Base-by-base conservation (phyloP, 1,140 invertebrate species). In the Drosophila willistoni region DNA sequence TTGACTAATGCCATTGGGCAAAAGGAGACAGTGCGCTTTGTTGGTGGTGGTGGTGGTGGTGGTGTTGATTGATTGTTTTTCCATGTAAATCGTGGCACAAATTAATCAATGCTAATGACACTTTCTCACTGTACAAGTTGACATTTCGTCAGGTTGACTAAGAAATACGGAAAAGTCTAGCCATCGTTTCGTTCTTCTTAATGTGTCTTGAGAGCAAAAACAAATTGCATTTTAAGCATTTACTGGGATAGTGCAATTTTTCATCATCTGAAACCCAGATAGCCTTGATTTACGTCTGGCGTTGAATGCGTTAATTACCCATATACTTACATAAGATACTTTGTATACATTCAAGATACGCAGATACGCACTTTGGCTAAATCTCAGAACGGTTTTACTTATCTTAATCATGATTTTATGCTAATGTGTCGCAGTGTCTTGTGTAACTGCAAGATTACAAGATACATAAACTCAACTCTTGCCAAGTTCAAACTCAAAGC, bases 81-180 rank as follows among this genome's bases (percentile, higher is more conserved):
- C 77, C 86, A 91, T 91, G 90, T 91, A 91, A 91, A 91, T 91
- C 73, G 80, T 64, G 72, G 72, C 75, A 90, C 81, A 85, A 91
- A 91, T 91, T 91, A 91, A 91, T 91, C 90, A 91, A 91, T 91
- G 90, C 90, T 91, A 91, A 91, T 91, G 90, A 91, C 82, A 91
- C 78, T 77, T 82, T 86, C 66, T 70, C 78, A 64, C 71, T 65
- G 55, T 76, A 80, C 77, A 71, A 74, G 78, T 77, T 78, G 66
- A 70, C 79, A 89, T 42, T 22, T 51, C 44, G 7, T 67, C 81
- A 81, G 78, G 73, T 80, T 72, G 41, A 57, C 74, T 64, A 79
- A 68, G 60, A 64, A 41, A 68, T 68, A 61, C 29, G 42, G 66
- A 77, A 81, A 42, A 39, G 65, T 76, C 66, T 76, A 60, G 73